A percentile compares a stretch with the other conserved stretches of the same genome.
Conservation (phyloP, 1,140 invertebrate genomes). For the Battus philenor region DNA sequence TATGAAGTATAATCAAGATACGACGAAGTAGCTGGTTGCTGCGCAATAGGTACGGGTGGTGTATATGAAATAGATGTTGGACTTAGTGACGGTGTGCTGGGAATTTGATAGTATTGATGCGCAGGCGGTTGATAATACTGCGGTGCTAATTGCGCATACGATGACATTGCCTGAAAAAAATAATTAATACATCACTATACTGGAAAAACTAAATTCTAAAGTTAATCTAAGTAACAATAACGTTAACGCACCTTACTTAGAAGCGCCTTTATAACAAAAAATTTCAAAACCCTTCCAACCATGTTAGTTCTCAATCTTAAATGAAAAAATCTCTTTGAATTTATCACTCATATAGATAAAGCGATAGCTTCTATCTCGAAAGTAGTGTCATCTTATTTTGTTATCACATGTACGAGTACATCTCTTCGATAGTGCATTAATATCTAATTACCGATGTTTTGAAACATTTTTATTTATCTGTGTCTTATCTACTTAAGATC, state of each 20-base stretch:
- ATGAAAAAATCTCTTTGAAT: slow-evolving; percentile 1
- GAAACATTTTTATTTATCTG: no score
- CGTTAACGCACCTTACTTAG: slow-evolving; percentile 2
- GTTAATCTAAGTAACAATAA: not conserved
- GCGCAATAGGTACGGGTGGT: not conserved
- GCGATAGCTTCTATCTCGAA: not conserved
- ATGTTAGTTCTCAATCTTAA: not conserved
- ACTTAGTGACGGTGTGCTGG: not conserved
- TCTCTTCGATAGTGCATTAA: no score
- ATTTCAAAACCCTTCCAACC: not conserved
- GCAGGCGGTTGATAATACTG: slow-evolving; percentile 6
- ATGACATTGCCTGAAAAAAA: not conserved
- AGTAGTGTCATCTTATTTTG: not conserved
- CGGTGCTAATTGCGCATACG: not conserved
- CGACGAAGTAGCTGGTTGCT: not conserved
- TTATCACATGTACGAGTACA: slow-evolving; percentile 1
- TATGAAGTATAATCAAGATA: slow-evolving; percentile 4
- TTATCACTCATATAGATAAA: not conserved
- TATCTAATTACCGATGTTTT: no score
- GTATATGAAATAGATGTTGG: not conserved
- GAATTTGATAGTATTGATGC: slow-evolving; percentile 7
- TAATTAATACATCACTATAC: not conserved
- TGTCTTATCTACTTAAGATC: no score
- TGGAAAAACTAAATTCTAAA: not conserved
- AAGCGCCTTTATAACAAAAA: slow-evolving; percentile 4